Percentiles rank a stretch among this genome's conserved stretches.
These are phyloP conservation scores for Sipha flava DNA, from an alignment of 1,140 invertebrate genomes.

Conservation along the genomic window DNA sequence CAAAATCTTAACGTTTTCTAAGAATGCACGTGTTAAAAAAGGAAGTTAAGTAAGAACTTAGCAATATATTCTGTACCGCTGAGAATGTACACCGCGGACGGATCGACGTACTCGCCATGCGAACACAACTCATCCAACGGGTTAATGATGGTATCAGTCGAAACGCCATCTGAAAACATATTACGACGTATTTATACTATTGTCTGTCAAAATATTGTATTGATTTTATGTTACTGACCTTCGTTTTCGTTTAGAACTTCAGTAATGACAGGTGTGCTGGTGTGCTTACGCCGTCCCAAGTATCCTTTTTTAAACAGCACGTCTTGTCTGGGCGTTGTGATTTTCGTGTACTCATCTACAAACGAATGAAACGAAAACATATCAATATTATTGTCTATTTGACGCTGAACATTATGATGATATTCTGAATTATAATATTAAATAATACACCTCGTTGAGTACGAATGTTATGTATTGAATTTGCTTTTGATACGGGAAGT, in stretches of 20 bases:
- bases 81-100: background rate
- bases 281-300: slow-evolving; percentile 51
- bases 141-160: background rate
- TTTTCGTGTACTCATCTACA: slow-evolving; percentile 60
- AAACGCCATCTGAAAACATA: background rate
- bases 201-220: background rate
- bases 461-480: too few species aligned
- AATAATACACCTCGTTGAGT: too few species aligned
- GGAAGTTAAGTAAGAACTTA: too few species aligned
- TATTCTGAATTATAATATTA: too few species aligned
- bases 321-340: slow-evolving; percentile 60
- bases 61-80: too few species aligned
- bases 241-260: slow-evolving; percentile 11
- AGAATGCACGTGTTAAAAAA: background rate
- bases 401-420: background rate
- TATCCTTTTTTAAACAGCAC: slow-evolving; percentile 66
- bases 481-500: too few species aligned
- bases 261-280: background rate
- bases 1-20: too few species aligned
- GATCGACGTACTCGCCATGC: background rate
- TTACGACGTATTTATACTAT: background rate
- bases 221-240: background rate
- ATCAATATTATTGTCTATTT: background rate
- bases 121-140: background rate
- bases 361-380: slow-evolving; percentile 17